Conservation (phyloP, 2,113 vertebrate species). For the Peromyscus polionotus region DNA sequence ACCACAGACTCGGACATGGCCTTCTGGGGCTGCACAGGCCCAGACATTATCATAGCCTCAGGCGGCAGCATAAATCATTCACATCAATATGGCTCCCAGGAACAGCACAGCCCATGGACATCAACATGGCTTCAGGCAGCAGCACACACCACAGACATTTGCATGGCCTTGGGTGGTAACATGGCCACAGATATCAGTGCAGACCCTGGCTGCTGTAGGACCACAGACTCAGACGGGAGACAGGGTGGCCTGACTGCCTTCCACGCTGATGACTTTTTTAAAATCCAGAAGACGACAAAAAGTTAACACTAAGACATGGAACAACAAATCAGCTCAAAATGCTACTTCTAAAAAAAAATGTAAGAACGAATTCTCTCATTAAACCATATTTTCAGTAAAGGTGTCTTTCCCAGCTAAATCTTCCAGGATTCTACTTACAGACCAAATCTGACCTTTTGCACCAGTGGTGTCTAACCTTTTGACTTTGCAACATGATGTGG, state of each 20-base stretch:
- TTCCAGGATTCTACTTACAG: background rate
- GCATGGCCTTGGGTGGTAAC: background rate
- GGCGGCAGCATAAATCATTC: background rate
- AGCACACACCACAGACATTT: background rate
- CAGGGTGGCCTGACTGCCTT: background rate
- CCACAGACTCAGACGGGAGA: background rate
- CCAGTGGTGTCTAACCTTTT: background rate
- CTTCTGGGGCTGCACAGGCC: background rate
- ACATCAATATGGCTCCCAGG: background rate
- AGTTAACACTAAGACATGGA: background rate
- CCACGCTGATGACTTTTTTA: background rate
- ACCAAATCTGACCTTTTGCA: background rate
- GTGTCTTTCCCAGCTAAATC: background rate
- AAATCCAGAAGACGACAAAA: background rate
- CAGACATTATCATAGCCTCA: background rate
- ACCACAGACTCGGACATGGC: background rate
- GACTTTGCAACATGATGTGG: background rate
- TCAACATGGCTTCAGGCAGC: background rate
- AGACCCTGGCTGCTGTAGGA: background rate
- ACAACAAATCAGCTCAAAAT: background rate
- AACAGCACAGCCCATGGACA: background rate
- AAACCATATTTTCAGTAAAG: background rate
- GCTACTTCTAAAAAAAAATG: conserved; percentile 5
- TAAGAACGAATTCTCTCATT: background rate
- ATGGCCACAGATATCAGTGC: background rate